Evolutionary conservation across 2,797 vertebrate species (phyloP).

Genomic region (Liasis olivaceus): DNA sequence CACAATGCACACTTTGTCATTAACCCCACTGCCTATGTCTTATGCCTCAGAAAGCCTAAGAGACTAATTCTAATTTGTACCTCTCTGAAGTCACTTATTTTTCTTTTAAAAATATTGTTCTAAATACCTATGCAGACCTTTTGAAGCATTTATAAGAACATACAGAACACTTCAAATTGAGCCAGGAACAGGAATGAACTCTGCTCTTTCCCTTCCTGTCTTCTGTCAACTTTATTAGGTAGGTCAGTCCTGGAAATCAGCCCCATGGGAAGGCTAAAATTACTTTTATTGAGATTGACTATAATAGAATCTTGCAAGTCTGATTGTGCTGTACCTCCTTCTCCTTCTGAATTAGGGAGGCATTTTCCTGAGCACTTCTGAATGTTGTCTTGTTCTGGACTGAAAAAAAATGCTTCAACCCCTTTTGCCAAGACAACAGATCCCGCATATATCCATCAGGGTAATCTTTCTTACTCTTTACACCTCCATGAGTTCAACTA

Average conservation of each 20-base stretch:
- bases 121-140: not conserved
- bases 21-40: too few species aligned
- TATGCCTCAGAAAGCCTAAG: too few species aligned
- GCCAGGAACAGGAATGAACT: not conserved
- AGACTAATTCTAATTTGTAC: too few species aligned
- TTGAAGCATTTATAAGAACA: not conserved
- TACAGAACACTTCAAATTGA: not conserved
- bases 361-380: not conserved
- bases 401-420: not conserved
- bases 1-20: too few species aligned
- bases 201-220: not conserved
- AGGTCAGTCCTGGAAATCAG: not conserved
- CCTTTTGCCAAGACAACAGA: not conserved
- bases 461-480: too few species aligned
- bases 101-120: not conserved
- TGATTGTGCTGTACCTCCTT: not conserved
- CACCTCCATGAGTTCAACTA: too few species aligned
- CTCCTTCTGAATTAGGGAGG: not conserved
- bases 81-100: not conserved
- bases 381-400: not conserved
- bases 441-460: too few species aligned
- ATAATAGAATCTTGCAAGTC: not conserved
- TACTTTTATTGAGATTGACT: not conserved
- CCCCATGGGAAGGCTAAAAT: not conserved
- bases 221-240: not conserved